Percentiles rank a stretch among this genome's conserved stretches.
These are phyloP conservation scores for Antennarius striatus DNA, from an alignment of 2,113 vertebrate genomes.

Conservation along the genomic window DNA sequence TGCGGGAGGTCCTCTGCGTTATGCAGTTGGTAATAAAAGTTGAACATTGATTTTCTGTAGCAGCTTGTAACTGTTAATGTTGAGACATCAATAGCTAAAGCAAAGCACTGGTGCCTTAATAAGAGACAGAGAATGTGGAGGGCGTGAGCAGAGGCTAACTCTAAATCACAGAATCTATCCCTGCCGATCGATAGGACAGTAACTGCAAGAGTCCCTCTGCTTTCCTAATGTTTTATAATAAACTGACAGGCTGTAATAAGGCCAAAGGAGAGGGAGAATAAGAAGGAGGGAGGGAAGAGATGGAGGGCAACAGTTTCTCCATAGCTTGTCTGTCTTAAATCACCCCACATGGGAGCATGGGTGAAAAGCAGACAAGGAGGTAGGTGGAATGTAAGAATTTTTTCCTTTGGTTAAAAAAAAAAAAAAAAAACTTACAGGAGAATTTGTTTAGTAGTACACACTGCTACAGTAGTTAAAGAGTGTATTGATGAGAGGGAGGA, in stretches of 20 bases:
- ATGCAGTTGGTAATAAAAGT: conserved; percentile 93
- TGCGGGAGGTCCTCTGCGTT: conserved; percentile 70
- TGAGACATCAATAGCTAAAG: conserved; percentile 99
- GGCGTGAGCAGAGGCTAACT: conserved; percentile 79
- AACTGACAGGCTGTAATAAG: conserved; percentile 86
- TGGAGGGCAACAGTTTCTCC: conserved; percentile 65
- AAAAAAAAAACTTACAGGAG: conserved; percentile 49
- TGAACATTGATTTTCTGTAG: conserved; percentile 97
- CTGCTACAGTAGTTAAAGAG: conserved; percentile 48
- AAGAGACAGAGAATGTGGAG: conserved; percentile 84
- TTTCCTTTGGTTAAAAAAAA: conserved; percentile 16
- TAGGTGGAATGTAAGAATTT: conserved; percentile 24
- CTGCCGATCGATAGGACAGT: conserved; percentile 87
- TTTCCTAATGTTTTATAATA: conserved; percentile 88
- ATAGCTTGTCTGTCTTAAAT: conserved; percentile 72
- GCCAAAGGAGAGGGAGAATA: conserved; percentile 69
- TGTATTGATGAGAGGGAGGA: conserved; percentile 53
- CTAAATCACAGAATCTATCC: conserved; percentile 94
- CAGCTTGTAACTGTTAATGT: conserved; percentile 99
- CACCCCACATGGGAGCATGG: conserved; percentile 65
- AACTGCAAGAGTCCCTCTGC: conserved; percentile 88
- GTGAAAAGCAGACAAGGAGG: conserved; percentile 36
- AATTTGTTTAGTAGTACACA: conserved; percentile 52
- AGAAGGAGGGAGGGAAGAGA: conserved; percentile 43
- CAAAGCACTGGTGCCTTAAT: conserved; percentile 93